phyloP scores from a whole-genome alignment of 30 jellyfish, hydroid and myxozoan species.

The Aurelia sp. region DNA sequence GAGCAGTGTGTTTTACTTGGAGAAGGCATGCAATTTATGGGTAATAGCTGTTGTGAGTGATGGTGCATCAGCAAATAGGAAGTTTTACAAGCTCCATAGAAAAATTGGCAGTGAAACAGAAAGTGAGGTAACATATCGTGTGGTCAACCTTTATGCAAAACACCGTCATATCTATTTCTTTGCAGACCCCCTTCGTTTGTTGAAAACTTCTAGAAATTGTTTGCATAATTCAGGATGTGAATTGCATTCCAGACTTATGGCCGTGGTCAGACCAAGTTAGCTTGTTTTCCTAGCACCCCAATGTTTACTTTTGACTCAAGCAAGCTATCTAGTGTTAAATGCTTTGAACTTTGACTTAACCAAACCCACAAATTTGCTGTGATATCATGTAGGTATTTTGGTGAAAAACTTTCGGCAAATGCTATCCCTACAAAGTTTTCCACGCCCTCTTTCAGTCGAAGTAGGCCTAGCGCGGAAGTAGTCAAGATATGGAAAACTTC shows the following conservation, averaged over 20 bases:
- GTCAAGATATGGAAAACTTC: too few relatives aligned
- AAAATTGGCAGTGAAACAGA: constrained; percentile 42
- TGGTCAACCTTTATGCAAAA: constrained; percentile 46
- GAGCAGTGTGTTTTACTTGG: constrained; percentile 56
- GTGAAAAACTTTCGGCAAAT: too few relatives aligned
- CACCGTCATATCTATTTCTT: constrained; percentile 54
- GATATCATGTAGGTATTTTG: too few relatives aligned
- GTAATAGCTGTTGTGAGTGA: constrained; percentile 66
- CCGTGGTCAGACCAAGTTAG: too few relatives aligned
- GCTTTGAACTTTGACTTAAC: too few relatives aligned
- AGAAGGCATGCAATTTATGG: constrained; percentile 65
- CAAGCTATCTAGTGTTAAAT: too few relatives aligned
- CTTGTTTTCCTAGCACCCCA: too few relatives aligned
- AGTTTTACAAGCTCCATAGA: constrained; percentile 58
- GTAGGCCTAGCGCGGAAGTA: too few relatives aligned
- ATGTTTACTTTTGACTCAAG: too few relatives aligned
- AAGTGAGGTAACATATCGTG: constrained; percentile 48
- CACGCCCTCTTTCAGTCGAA: too few relatives aligned
- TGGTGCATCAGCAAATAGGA: constrained; percentile 68
- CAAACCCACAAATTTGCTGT: too few relatives aligned
- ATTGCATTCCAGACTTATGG: constrained; percentile 39
- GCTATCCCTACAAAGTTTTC: too few relatives aligned
- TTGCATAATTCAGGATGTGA: constrained; percentile 60
- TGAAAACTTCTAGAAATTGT: constrained; percentile 63
- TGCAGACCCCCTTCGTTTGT: constrained; percentile 63